Percentiles rank a stretch among this genome's conserved stretches.
Evolutionary conservation across 2,888 invertebrate species (phyloP).

Genomic region (Drosophila aldrichi): DNA sequence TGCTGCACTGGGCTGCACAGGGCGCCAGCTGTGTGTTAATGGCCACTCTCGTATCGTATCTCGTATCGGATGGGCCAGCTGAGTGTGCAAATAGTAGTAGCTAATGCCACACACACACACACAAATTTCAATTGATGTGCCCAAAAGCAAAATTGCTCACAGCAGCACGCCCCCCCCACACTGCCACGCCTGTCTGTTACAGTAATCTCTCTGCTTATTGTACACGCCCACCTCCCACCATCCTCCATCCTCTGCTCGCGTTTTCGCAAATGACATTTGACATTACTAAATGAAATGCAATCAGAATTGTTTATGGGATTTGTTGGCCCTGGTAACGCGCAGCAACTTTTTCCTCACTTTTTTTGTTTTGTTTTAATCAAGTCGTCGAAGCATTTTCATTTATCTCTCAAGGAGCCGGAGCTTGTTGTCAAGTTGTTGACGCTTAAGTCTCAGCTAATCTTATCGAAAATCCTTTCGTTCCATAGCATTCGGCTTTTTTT

Average conservation of each 20-base stretch:
- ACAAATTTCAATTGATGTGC: conserved; percentile 6
- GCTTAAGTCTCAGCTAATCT: conserved; percentile 14
- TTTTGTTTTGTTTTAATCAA: conserved; percentile 15
- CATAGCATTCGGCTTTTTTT: background rate
- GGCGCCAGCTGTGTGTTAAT: conserved; percentile 30
- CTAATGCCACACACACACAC: conserved; percentile 41
- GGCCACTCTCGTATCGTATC: conserved; percentile 25
- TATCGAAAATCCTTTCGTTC: background rate
- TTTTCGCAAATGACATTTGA: conserved; percentile 27
- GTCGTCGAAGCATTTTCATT: conserved; percentile 23
- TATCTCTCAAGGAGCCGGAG: background rate
- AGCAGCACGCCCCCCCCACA: conserved; percentile 13
- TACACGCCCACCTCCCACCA: background rate
- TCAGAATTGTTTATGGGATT: conserved; percentile 26
- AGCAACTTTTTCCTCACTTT: background rate
- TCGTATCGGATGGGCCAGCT: conserved; percentile 12
- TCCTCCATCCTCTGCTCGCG: background rate
- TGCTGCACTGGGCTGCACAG: conserved; percentile 20
- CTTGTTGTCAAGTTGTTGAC: conserved; percentile 3
- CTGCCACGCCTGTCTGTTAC: background rate
- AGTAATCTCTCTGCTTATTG: conserved; percentile 26
- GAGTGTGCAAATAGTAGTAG: conserved; percentile 48
- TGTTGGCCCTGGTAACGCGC: conserved; percentile 25
- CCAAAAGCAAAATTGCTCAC: conserved; percentile 40
- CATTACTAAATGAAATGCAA: conserved; percentile 32